Conservation (phyloP, 2,797 vertebrate genomes). For the Smutsia gigantea region DNA sequence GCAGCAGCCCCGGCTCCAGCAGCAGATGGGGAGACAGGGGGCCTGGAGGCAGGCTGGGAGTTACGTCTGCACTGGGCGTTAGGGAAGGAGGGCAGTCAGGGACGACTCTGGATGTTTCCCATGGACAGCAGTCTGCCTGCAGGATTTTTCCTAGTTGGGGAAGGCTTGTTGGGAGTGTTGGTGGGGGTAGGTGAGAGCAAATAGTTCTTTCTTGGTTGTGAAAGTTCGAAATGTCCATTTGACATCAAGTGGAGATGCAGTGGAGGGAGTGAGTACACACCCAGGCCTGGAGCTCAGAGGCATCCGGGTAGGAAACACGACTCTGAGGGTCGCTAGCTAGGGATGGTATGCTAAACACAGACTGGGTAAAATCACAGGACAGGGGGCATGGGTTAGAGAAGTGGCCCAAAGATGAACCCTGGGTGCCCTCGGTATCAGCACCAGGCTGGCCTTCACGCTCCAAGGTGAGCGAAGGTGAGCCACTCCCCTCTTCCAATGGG, state of each 20-base stretch:
- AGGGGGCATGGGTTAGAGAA: accelerated
- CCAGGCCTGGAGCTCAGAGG: neutral
- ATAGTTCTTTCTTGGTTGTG: neutral
- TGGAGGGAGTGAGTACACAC: too few relatives aligned
- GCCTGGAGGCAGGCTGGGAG: neutral
- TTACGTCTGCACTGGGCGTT: too few relatives aligned
- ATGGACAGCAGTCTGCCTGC: neutral
- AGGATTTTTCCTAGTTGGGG: neutral
- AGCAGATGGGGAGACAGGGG: neutral
- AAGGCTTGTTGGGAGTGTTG: neutral
- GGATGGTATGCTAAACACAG: neutral
- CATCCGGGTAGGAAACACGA: neutral
- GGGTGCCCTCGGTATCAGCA: neutral
- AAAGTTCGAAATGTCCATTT: neutral
- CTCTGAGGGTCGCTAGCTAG: neutral
- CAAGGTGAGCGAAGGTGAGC: too few relatives aligned
- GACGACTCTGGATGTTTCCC: neutral
- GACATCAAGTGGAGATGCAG: neutral
- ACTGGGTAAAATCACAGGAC: neutral
- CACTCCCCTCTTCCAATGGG: too few relatives aligned
- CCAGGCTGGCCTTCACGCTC: neutral
- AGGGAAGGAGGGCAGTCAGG: neutral
- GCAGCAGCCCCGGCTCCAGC: neutral
- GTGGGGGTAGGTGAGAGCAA: neutral
- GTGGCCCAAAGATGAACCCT: neutral